Base-by-base conservation (phyloP, 2,888 invertebrate species). In the Stenotaenia linearis region DNA sequence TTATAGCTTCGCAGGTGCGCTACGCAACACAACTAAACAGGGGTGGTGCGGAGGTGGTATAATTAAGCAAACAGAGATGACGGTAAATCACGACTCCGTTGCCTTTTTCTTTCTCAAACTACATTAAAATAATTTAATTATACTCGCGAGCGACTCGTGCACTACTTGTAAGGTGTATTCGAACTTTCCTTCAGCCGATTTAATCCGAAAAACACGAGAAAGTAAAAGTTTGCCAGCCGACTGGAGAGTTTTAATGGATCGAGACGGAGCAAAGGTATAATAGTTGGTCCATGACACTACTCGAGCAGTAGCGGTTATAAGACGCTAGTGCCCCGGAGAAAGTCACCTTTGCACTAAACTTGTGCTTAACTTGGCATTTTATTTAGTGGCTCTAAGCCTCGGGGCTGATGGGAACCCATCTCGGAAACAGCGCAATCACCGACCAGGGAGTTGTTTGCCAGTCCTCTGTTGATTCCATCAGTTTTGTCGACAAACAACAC, bases 121-220 rank as follows among this genome's bases (percentile, higher is more conserved):
- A 18, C 78, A 56, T 78, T 78, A 78, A 78, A 78, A 78, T 78
- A 78, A 78, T 78, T 78, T 78, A 78, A 78, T 78, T 78, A 78
- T 56, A 40, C 77, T 35, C 69, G 69, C 23, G 69, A 28, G 69
- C 69, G 7, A 28, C 61, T 23, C 69, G 69, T 18, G 15, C 40
- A n/a, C 5, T 18, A 18, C 4, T 18, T 18, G 50, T 50, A 1
- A 1, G 18, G 7, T 5, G n/a, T 9, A 32, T 40, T 1, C 45
- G 18, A 18, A n/a, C 50, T 7, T 15, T 50, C 50, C 18, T 0
- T 7, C 7, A 15, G 50, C 15, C 21, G 50, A 50, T 50, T 50
- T 50, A 50, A 50, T 50, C 50, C 50, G n/a, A 50, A 50, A 50
- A 50, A 50, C 50, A 50, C 18, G n/a, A 50, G 15, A n/a, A n/a